Percentiles rank a stretch among this genome's conserved stretches.
These are phyloP conservation scores for Junco hyemalis DNA, from an alignment of 2,113 vertebrate genomes.

Conservation along the genomic window DNA sequence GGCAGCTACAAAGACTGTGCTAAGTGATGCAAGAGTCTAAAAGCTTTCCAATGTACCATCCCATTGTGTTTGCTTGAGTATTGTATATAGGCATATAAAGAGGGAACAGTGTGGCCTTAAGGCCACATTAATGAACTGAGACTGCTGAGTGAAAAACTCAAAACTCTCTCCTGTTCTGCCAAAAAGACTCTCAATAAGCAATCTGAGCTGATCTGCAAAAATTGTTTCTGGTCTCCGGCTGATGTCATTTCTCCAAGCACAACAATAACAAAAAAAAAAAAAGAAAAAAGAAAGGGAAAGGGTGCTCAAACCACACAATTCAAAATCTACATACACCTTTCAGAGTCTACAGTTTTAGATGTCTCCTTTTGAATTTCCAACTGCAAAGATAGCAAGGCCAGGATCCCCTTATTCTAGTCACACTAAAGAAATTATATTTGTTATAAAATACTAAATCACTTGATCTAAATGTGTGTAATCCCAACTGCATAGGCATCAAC, in stretches of 20 bases:
- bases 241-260: neutral
- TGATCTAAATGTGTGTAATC: neutral
- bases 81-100: neutral
- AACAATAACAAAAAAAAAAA: neutral
- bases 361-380: neutral
- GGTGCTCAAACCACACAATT: neutral
- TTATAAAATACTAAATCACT: neutral
- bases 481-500: neutral
- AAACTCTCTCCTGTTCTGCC: neutral
- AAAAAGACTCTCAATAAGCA: neutral
- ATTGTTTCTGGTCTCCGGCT: neutral
- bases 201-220: neutral
- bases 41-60: neutral
- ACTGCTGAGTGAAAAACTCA: neutral
- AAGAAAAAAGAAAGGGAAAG: neutral
- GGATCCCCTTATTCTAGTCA: neutral
- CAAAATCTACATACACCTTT: neutral
- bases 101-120: neutral
- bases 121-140: neutral
- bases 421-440: neutral
- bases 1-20: constrained; percentile 28
- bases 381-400: neutral
- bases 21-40: neutral
- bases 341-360: neutral
- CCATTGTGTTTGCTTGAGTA: neutral